phyloP scores from a whole-genome alignment of 2,113 vertebrate species.

The Silurus asotus region DNA sequence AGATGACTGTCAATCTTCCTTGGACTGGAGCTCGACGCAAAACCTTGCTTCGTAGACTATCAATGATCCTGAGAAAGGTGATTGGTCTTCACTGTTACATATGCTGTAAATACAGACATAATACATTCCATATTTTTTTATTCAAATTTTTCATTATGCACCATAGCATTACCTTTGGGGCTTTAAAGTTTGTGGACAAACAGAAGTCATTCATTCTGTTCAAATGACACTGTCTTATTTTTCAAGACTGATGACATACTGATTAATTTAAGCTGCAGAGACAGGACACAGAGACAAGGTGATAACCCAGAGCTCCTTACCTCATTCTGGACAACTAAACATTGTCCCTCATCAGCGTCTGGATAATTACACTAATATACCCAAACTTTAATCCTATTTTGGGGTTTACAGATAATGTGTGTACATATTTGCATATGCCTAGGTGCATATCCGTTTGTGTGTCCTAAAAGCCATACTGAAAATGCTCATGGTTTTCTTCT shows the following conservation, averaged over 20 bases:
- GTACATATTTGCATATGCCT: conserved; percentile 16
- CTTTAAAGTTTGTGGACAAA: background rate
- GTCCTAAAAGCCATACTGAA: background rate
- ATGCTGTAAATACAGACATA: background rate
- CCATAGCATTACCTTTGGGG: background rate
- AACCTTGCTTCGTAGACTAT: no score
- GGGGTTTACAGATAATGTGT: conserved; percentile 4
- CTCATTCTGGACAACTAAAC: conserved; percentile 2
- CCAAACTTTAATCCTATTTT: background rate
- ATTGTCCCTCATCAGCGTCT: conserved; percentile 43
- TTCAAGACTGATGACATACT: conserved; percentile 31
- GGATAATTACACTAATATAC: conserved; percentile 40
- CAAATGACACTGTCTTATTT: background rate
- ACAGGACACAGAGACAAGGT: background rate
- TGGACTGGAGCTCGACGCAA: no score
- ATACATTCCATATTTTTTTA: no score
- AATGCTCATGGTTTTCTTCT: conserved; percentile 38
- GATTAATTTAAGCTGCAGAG: background rate
- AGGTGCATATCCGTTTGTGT: conserved; percentile 6
- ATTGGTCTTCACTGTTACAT: no score
- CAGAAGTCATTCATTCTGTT: background rate
- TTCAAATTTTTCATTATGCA: background rate
- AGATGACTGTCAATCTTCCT: no score
- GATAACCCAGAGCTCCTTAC: conserved; percentile 21
- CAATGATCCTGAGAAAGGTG: no score